Conservation (phyloP, 1,140 invertebrate species). For the Drosophila serrata region DNA sequence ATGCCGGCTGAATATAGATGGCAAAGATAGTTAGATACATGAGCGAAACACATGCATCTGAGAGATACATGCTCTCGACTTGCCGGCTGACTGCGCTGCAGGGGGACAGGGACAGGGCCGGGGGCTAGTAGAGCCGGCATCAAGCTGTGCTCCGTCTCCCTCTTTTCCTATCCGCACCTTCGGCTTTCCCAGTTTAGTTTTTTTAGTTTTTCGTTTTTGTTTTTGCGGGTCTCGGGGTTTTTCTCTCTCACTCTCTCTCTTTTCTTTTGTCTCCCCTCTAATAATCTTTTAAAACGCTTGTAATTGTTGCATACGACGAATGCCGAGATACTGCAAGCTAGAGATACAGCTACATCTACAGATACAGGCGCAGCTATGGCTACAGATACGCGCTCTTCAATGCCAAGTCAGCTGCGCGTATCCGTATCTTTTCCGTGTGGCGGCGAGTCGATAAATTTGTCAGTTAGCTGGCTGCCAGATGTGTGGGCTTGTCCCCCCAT, state of each 20-base stretch:
- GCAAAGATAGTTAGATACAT: constrained; percentile 74
- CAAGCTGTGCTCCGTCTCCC: constrained; percentile 49
- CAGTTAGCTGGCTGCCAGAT: constrained; percentile 44
- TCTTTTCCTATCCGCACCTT: constrained; percentile 31
- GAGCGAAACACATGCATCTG: constrained; percentile 55
- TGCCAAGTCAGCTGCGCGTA: constrained; percentile 78
- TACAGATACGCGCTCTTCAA: constrained; percentile 57
- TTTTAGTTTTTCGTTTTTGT: constrained; percentile 17
- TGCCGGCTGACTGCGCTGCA: constrained; percentile 59
- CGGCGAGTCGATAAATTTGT: constrained; percentile 77
- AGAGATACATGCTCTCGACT: constrained; percentile 43
- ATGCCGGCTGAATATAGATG: constrained; percentile 55
- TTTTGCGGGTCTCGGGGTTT: constrained; percentile 21
- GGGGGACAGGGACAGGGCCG: constrained; percentile 6
- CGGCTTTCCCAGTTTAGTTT: constrained; percentile 55
- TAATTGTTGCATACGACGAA: constrained; percentile 68
- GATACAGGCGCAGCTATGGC: constrained; percentile 21
- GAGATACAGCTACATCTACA: constrained; percentile 29
- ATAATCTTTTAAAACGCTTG: constrained; percentile 75
- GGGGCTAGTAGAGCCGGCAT: constrained; percentile 41
- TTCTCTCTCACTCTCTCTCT: constrained; percentile 17
- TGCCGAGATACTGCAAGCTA: constrained; percentile 47
- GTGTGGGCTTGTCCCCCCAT: constrained; percentile 57
- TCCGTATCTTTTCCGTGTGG: constrained; percentile 78
- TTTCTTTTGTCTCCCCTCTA: constrained; percentile 58